Conservation (phyloP, 2,888 invertebrate species). For the Sesia bembeciformis region DNA sequence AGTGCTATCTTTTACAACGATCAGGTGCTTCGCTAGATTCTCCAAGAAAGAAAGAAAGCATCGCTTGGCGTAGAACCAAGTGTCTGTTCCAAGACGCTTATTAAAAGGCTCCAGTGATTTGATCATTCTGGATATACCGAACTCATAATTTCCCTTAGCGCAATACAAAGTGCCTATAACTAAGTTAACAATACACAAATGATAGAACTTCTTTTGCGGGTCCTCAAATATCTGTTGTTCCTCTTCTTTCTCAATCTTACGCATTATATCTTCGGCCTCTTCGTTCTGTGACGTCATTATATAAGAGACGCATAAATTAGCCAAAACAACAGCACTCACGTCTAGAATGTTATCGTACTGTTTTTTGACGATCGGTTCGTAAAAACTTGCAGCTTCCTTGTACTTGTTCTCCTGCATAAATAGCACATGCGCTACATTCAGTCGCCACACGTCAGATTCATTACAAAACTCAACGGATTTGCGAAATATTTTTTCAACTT, state of each 20-base stretch:
- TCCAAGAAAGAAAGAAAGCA: constrained; percentile 95
- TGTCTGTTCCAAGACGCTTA: constrained; percentile 96
- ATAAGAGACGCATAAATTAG: constrained; percentile 98
- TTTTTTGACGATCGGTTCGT: constrained; percentile 97
- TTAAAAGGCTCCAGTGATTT: constrained; percentile 96
- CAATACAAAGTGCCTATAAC: constrained; percentile 99
- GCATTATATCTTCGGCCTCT: constrained; percentile 98
- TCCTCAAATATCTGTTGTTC: constrained; percentile 93
- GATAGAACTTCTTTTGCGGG: constrained; percentile 94
- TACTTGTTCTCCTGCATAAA: constrained; percentile 99
- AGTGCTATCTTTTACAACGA: constrained; percentile 89
- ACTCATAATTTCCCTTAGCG: constrained; percentile 99
- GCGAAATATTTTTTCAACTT: constrained; percentile 97
- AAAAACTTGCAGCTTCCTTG: constrained; percentile 97
- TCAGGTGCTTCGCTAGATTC: constrained; percentile 91
- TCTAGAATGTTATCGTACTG: constrained; percentile 95
- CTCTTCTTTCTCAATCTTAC: constrained; percentile 98
- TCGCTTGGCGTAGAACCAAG: constrained; percentile 98
- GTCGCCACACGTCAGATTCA: constrained; percentile 96
- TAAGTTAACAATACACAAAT: constrained; percentile 97
- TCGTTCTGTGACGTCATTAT: constrained; percentile 99
- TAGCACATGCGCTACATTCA: constrained; percentile 98
- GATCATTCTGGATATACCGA: constrained; percentile 97
- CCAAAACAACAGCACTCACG: constrained; percentile 97
- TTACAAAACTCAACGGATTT: constrained; percentile 98